phyloP scores from a whole-genome alignment of 2,797 vertebrate genomes.

The Phyllotis vaccarum region DNA sequence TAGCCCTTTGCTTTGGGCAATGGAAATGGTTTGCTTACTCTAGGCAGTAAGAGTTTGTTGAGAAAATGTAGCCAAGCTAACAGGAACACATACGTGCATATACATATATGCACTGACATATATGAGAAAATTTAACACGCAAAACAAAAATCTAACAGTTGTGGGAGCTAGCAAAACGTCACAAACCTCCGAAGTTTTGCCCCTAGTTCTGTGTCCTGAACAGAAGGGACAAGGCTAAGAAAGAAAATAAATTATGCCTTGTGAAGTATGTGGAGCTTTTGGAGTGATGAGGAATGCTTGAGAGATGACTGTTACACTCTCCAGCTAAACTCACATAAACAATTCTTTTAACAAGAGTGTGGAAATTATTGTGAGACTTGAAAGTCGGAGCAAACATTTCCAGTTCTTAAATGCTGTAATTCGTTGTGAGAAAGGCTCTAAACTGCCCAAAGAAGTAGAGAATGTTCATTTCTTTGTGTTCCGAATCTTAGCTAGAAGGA shows the following conservation, averaged over 20 bases:
- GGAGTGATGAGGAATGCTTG: slow-evolving; percentile 23
- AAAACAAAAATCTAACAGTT: background rate
- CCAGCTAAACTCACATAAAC: background rate
- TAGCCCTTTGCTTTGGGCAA: slow-evolving; percentile 18
- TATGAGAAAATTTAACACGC: background rate
- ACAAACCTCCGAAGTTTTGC: background rate
- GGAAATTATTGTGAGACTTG: slow-evolving; percentile 11
- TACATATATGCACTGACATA: background rate
- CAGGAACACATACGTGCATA: background rate
- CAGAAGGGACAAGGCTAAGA: slow-evolving; percentile 13
- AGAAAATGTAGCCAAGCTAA: background rate
- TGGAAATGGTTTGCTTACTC: slow-evolving; percentile 31
- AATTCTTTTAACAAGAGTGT: slow-evolving; percentile 44
- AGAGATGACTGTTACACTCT: background rate
- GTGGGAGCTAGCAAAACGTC: background rate
- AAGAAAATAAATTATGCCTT: slow-evolving; percentile 47
- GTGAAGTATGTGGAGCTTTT: background rate
- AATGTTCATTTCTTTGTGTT: background rate
- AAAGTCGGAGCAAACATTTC: slow-evolving; percentile 5
- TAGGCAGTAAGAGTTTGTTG: background rate
- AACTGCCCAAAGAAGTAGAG: background rate
- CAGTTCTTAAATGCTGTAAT: slow-evolving; percentile 27
- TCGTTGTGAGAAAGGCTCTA: background rate
- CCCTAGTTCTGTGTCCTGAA: background rate
- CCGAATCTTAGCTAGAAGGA: background rate